Evolutionary conservation across 1,140 invertebrate species (phyloP), one percentile per base, ranked within the genome.

Genomic region (Stegodyphus mimosarum): DNA sequence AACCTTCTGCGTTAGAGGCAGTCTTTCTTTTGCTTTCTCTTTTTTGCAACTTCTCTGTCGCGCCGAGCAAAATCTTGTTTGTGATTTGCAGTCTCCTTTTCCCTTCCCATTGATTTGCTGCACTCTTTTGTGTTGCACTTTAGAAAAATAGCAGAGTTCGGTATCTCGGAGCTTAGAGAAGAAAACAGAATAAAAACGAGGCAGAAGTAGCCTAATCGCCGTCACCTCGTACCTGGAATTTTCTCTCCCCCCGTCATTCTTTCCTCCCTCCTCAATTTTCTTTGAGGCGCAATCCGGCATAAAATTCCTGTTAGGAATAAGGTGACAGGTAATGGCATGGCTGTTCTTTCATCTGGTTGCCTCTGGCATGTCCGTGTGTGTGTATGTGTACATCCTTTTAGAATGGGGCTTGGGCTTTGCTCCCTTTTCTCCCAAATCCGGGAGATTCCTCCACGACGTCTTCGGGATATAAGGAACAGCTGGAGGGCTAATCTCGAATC

Each of bases 401-500:
- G 53, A 64, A 52, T 52, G 9, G 33, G 17, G 51, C 55, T 18
- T 4, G 17, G 9, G 15, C 6, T 48, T 55, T 2, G 5, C 49
- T 5, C 66, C 64, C 76, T 17, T 13, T 53, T 48, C 49, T 79
- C 66, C 11, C 18, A 66, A 70, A 69, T 79, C 77, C 77, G 66
- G 13, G 17, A 60, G 55, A 60, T 60, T 60, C 15, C 55, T 60
- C 9, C 15, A 11, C 15, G 15, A 64, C 69, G 69, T 72, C 48
- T 33, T 50, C 74, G 15, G 55, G 55, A 60, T 60, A 9, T 60
- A 5, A 72, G 69, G 52, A 80, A 72, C 78, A 81, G 69, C 78
- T 72, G 67, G 69, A 71, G 63, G 78, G 66, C 78, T 81, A 81
- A 81, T 81, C 78, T 81, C 15, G 52, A 72, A 72, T 81, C 69